Base-by-base conservation (phyloP, 2,888 invertebrate genomes). In the Stegana nigrithorax region DNA sequence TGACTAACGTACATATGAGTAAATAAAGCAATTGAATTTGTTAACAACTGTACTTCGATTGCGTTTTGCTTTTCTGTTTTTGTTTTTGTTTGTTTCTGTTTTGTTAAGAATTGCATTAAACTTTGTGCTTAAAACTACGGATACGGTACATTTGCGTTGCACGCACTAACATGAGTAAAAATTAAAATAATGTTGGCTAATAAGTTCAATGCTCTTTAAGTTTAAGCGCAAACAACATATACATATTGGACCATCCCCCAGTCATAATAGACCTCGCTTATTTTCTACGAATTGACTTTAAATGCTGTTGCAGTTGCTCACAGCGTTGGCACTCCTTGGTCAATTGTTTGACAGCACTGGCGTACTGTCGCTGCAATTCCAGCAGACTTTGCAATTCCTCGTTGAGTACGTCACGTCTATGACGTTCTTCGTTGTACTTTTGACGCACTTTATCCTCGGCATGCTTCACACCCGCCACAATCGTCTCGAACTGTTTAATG, bases 391-490 rank as follows among this genome's bases (percentile, higher is more conserved):
- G 88, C 47, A 91, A 82, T 69, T 88, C 87, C 50, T 89, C 87
- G 77, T 90, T 91, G 26, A 93, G 84, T 57, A 87, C 86, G 82
- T 94, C 93, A 59, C 91, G 85, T 60, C 90, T 87, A 80, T 88
- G 88, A 73, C 91, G 91, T 78, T 93, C 91, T 63, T 91, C 91
- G 19, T 88, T 87, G 73, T 86, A 88, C 76, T 89, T 90, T 51
- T 86, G 86, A 57, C 88, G 88, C 61, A 94, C 93, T 87, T 94
- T 96, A 32, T 88, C 87, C 75, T 93, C 92, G 36, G 94, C 95
- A 79, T 92, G 92, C 80, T 92, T 92, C n/a, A 97, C 92, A 75
- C 95, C 94, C 27, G 93, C 93, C 2, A 96, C 93, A 79, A 97
- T 96, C 14, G 91, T 89, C 81, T 96, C 94, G 79, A 98, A 92